Base-by-base conservation (phyloP, 2,888 invertebrate species). In the Plagodis pulveraria region DNA sequence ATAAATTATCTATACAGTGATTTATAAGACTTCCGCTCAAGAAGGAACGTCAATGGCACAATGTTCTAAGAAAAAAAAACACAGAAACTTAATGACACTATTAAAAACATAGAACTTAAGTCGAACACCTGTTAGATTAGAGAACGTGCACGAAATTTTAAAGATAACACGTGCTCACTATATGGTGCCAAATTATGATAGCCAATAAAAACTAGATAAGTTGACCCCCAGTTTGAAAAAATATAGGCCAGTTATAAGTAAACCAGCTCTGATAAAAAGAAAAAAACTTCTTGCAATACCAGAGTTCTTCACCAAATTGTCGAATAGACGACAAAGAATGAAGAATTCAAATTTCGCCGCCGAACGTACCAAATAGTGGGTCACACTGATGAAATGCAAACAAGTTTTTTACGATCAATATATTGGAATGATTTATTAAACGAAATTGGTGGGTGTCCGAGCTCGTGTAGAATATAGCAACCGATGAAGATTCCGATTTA, bases 341-440 rank as follows among this genome's bases (percentile, higher is more conserved):
- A 43, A 44, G 41, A 58, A 42, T 43, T 32, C 53, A 42, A 58
- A 54, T 50, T 58, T 53, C 46, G 38, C 53, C 50, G 52, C 48
- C 45, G 52, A 47, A 38, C 57, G 42, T 42, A 42, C 58, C 48
- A 58, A 38, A 47, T 35, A 53, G 56, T 65, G 56, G 59, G 56
- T 35, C 56, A 47, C 50, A 53, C 47, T 62, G 58, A 64, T 62
- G 62, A 66, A 58, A 66, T 58, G 57, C 59, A 66, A 66, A 66
- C 64, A 62, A 9, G 44, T 44, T 54, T 59, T 62, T 64, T 58
- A 66, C 64, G 59, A 64, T 56, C 64, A 60, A 54, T 62, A 58
- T 58, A 62, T 56, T 64, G 49, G 43, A 64, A 63, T 66, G 62
- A 66, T 64, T 64, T 62, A 64, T 64, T 62, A 49, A 62, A 53